Evolutionary conservation across 2,888 invertebrate species (phyloP), one percentile per base, ranked within the genome.

Genomic region (Atethmia centrago): DNA sequence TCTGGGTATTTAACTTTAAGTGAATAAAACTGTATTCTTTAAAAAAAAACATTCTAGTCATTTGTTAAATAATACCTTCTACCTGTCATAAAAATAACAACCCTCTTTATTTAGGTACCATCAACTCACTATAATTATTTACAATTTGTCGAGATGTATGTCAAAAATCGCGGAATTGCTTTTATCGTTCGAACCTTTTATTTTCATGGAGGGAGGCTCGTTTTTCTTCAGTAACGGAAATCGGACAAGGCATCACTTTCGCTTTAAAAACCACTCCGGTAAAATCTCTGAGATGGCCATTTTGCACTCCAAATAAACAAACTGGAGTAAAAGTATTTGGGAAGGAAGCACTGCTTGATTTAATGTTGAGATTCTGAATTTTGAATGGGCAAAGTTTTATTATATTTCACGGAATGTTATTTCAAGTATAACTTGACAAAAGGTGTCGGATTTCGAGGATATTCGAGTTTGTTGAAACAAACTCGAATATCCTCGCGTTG

Each of bases 371-470:
- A 80, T 74, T 79, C 70, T 67, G 79, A 85, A 82, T 84, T 78
- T 61, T 80, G 82, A 83, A 86, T 82, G 70, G 76, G 61, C 31
- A 73, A 87, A 87, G 75, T 80, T 85, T 77, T 78, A 80, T 85
- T 86, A 77, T 82, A 85, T 84, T 84, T 82, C 62, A 66, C 79
- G 68, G 56, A 72, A 73, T 82, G 64, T 81, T 78, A 80, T 80
- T 83, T 73, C 74, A 74, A 80, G 61, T 67, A 73, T 76, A 77
- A 74, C 65, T 77, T 77, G 76, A 80, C 80, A 80, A 83, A 84
- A 79, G 84, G 74, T 84, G 80, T 72, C 62, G 49, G 65, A 31
- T 82, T 85, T 69, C 56, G 25, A 58, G 63, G 65, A 65, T 75
- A 71, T 63, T 74, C 9, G 36, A 62, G 65, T 79, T 80, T 53